Percentiles rank a stretch among this genome's conserved stretches.
These are phyloP conservation scores for Gyps fulvus DNA, from an alignment of 2,113 vertebrate species.

Conservation along the genomic window DNA sequence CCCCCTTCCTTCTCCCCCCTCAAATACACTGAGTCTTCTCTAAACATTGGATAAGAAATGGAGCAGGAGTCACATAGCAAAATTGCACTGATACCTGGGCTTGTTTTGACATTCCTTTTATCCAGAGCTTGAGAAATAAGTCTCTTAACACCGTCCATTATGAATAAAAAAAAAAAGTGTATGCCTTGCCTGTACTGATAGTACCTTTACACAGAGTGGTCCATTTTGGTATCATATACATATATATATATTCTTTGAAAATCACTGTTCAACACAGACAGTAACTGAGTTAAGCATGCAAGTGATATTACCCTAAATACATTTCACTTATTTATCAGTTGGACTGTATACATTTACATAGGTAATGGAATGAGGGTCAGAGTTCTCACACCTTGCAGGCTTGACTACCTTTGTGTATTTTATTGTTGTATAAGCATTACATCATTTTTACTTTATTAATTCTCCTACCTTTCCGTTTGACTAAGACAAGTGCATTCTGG, in stretches of 20 bases:
- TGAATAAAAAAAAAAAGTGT: not conserved
- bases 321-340: not conserved
- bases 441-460: not conserved
- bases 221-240: not conserved
- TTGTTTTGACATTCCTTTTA: constrained; percentile 16
- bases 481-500: not conserved
- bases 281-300: not conserved
- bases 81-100: not conserved
- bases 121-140: not conserved
- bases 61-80: not conserved
- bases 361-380: not conserved
- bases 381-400: not conserved
- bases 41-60: not conserved
- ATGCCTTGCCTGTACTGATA: not conserved
- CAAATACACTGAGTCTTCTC: not conserved
- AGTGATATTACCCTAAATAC: not conserved
- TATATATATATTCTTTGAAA: not conserved
- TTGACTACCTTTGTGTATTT: not conserved
- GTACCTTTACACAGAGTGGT: not conserved
- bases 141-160: not conserved
- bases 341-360: not conserved
- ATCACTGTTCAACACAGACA: not conserved
- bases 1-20: not conserved
- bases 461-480: not conserved
- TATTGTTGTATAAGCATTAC: not conserved